Evolutionary conservation across 92 coral and sea anemone genomes (phyloP).

Genomic region (Montipora capitata): DNA sequence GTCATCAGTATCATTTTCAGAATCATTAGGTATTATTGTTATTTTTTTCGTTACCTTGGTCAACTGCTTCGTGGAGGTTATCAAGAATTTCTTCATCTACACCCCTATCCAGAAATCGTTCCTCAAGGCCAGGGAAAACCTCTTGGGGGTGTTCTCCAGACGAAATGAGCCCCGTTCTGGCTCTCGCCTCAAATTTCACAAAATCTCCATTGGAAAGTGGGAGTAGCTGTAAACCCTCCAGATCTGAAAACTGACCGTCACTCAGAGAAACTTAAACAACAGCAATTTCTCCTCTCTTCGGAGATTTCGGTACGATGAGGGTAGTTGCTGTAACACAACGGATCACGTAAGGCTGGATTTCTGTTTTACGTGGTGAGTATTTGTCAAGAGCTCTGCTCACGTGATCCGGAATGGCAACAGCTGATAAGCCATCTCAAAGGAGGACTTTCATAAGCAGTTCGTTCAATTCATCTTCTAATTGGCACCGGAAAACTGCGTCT

Average conservation of each 20-base stretch:
- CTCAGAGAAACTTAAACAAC: conserved; percentile 75
- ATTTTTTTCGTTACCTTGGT: conserved; percentile 36
- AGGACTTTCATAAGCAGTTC: conserved; percentile 47
- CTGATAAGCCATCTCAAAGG: conserved; percentile 26
- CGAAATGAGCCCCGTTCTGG: conserved; percentile 54
- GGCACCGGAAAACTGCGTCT: conserved; percentile 46
- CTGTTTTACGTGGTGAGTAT: not conserved
- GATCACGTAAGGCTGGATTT: not conserved
- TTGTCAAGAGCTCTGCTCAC: conserved; percentile 42
- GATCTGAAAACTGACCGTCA: conserved; percentile 51
- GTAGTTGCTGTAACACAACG: conserved; percentile 3
- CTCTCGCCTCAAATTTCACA: conserved; percentile 37
- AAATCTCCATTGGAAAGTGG: conserved; percentile 81
- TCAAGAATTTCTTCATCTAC: conserved; percentile 29
- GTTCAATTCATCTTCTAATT: not conserved
- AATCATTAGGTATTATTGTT: not conserved
- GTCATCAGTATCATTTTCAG: not conserved
- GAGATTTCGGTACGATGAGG: conserved; percentile 38
- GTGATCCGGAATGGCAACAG: conserved; percentile 68
- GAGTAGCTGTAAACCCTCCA: conserved; percentile 72
- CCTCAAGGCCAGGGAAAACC: conserved; percentile 81
- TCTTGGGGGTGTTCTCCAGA: conserved; percentile 75
- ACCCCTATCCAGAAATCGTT: conserved; percentile 68
- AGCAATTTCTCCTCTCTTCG: conserved; percentile 48
- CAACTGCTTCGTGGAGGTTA: conserved; percentile 53